phyloP scores from a whole-genome alignment of 2,797 vertebrate species.

The Octomys mimax region DNA sequence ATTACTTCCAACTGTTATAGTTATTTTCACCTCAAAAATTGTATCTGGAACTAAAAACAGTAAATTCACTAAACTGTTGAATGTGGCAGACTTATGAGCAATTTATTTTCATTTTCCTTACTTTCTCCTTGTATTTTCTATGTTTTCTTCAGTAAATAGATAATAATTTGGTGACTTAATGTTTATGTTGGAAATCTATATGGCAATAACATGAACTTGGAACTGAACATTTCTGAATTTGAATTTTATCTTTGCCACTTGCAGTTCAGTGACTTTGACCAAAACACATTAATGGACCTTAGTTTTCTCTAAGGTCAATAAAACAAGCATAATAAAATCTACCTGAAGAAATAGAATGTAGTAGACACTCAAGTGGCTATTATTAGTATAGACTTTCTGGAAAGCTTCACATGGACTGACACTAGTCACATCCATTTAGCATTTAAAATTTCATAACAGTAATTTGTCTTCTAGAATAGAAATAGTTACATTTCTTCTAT shows the following conservation, averaged over 20 bases:
- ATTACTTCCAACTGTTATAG: background rate
- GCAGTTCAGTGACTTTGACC: conserved; percentile 25
- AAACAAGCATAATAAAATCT: conserved; percentile 36
- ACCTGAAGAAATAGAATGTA: conserved; percentile 38
- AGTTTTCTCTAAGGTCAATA: conserved; percentile 26
- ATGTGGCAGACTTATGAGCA: conserved; percentile 20
- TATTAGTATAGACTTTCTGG: conserved; percentile 36
- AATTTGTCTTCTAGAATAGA: conserved; percentile 56
- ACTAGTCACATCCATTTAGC: background rate
- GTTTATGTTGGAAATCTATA: conserved; percentile 56
- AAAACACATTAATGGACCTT: conserved; percentile 29
- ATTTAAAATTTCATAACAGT: background rate
- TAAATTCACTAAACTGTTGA: conserved; percentile 25
- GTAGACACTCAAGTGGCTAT: background rate
- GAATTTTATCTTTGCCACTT: conserved; percentile 52
- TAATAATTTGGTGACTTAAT: conserved; percentile 1
- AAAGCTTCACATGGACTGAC: background rate
- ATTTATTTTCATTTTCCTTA: conserved; percentile 61
- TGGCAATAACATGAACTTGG: conserved; percentile 53
- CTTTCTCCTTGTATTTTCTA: conserved; percentile 34
- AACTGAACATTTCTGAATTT: conserved; percentile 39
- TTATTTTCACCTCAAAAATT: conserved; percentile 55
- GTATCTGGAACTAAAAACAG: conserved; percentile 36
- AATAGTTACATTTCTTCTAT: conserved; percentile 45
- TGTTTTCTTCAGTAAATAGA: conserved; percentile 42